Evolutionary conservation across 2,113 vertebrate genomes (phyloP).

Genomic region (Isichthys henryi): DNA sequence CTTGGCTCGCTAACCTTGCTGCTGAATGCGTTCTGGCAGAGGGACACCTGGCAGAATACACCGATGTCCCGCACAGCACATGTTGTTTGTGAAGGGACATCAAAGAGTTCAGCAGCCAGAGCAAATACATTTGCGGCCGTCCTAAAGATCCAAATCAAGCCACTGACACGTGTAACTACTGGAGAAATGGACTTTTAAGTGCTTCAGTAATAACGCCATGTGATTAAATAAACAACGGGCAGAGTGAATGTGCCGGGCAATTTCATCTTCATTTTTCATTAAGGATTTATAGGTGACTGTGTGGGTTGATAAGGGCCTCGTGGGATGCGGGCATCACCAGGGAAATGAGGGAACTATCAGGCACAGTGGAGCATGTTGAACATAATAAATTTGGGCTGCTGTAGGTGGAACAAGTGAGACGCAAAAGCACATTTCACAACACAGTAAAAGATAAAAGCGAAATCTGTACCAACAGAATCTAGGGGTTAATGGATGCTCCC

Average conservation of each 20-base stretch:
- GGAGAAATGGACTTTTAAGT: conserved; percentile 12
- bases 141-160: neutral
- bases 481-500: neutral
- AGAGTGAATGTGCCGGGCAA: neutral
- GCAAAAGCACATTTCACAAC: neutral
- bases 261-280: neutral
- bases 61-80: neutral
- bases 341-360: conserved; percentile 2
- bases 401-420: neutral
- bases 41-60: neutral
- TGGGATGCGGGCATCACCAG: neutral
- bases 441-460: neutral
- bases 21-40: neutral
- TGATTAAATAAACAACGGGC: neutral
- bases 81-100: neutral
- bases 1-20: neutral
- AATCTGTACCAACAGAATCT: neutral
- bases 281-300: conserved; percentile 18
- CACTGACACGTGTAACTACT: neutral
- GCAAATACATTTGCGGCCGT: neutral
- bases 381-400: neutral
- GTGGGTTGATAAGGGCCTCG: conserved; percentile 24
- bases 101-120: neutral
- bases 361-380: conserved; percentile 9
- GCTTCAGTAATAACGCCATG: neutral